phyloP scores from a whole-genome alignment of 2,888 invertebrate species.

The Harpalus rubripes region DNA sequence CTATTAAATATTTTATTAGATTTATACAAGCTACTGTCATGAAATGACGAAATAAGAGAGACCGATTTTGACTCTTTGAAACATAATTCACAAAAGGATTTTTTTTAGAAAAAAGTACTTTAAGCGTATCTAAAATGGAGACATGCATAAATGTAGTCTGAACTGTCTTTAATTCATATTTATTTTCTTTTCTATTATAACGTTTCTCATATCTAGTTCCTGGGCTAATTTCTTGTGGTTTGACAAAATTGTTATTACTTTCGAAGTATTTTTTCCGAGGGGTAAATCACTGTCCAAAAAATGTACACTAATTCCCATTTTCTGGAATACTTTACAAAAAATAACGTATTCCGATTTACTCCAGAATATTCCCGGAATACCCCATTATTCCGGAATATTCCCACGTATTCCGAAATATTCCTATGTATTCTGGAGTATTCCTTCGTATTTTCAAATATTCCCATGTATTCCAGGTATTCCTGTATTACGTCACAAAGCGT shows the following conservation, averaged over 20 bases:
- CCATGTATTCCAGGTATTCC: too few relatives aligned
- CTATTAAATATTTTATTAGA: constrained; percentile 8
- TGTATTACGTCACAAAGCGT: too few relatives aligned
- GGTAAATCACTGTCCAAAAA: too few relatives aligned
- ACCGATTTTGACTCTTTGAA: not conserved
- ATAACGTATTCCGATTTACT: too few relatives aligned
- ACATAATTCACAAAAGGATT: not conserved
- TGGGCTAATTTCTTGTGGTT: not conserved
- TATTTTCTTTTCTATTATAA: constrained; percentile 1
- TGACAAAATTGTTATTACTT: not conserved
- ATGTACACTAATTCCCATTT: too few relatives aligned
- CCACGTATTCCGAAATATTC: too few relatives aligned
- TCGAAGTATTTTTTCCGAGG: not conserved
- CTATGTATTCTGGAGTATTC: too few relatives aligned
- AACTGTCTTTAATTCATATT: constrained; percentile 1
- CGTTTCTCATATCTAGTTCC: not conserved
- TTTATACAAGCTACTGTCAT: constrained; percentile 5
- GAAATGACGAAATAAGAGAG: not conserved
- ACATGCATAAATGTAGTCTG: constrained; percentile 12
- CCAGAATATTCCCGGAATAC: too few relatives aligned
- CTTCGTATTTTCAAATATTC: too few relatives aligned
- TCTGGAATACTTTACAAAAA: too few relatives aligned
- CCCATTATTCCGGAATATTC: too few relatives aligned
- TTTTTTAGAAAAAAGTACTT: constrained; percentile 10
- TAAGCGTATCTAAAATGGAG: constrained; percentile 1